Conservation (phyloP, 2,888 invertebrate genomes). For the Lamellibrachia satsuma region DNA sequence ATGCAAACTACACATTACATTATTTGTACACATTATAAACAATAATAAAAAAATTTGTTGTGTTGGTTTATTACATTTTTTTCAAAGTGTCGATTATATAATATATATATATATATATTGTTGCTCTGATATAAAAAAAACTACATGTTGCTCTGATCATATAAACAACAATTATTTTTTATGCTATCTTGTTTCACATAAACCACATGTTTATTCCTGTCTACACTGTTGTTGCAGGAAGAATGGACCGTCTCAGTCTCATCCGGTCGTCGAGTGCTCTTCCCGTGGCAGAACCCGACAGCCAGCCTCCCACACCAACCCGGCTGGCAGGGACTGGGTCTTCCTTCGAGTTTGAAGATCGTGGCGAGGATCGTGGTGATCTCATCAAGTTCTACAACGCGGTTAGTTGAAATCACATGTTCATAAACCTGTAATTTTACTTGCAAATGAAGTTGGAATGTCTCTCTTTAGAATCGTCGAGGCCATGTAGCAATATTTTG, state of each 20-base stretch:
- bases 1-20: too few relatives aligned
- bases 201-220: background rate
- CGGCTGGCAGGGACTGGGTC: slow-evolving; percentile 70
- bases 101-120: too few relatives aligned
- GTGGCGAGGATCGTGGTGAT: slow-evolving; percentile 77
- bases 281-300: slow-evolving; percentile 66
- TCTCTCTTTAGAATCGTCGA: background rate
- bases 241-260: slow-evolving; percentile 47
- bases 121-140: too few relatives aligned
- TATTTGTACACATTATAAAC: too few relatives aligned
- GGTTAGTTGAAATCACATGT: slow-evolving; percentile 45
- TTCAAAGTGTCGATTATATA: too few relatives aligned
- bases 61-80: too few relatives aligned
- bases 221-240: slow-evolving; percentile 37
- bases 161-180: too few relatives aligned
- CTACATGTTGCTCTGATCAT: too few relatives aligned
- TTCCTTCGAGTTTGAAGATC: slow-evolving; percentile 60
- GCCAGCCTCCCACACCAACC: slow-evolving; percentile 72
- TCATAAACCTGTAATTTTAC: background rate
- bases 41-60: too few relatives aligned
- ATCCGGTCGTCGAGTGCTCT: slow-evolving; percentile 68
- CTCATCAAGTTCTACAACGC: slow-evolving; percentile 92
- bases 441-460: background rate
- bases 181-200: too few relatives aligned
- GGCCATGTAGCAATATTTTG: too few relatives aligned